Conservation (phyloP, 2,888 invertebrate species). For the Sussaba pulchella region DNA sequence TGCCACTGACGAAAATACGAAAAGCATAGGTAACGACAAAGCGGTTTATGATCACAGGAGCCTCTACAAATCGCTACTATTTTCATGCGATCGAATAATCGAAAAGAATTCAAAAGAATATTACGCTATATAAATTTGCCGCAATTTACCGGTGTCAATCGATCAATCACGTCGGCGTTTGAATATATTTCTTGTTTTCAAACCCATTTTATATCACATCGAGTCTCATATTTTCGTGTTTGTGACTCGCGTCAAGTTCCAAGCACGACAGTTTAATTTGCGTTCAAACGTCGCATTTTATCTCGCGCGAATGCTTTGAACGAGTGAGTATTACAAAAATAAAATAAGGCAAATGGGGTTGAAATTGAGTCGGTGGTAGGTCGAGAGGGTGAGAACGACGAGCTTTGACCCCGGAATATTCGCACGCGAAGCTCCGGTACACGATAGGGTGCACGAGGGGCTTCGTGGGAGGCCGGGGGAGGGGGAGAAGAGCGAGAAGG, state of each 20-base stretch:
- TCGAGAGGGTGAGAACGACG: constrained; percentile 2
- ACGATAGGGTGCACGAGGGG: no score
- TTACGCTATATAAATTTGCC: constrained; percentile 2
- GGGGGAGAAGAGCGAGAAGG: neutral
- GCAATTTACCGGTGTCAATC: constrained; percentile 20
- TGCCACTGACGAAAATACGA: constrained; percentile 51
- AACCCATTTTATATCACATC: neutral
- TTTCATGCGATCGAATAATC: constrained; percentile 37
- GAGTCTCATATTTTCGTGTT: neutral
- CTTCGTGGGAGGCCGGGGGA: neutral
- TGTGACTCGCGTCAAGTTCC: neutral
- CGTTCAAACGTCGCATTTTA: neutral
- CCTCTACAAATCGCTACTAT: constrained; percentile 22
- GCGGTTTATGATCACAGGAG: constrained; percentile 6
- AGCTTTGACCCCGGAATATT: constrained; percentile 20
- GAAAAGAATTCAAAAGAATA: constrained; percentile 16
- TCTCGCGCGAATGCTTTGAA: neutral
- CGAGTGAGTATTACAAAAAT: neutral
- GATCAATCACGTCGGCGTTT: neutral
- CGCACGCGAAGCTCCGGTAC: neutral
- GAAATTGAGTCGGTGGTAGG: constrained; percentile 7
- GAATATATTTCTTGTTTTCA: neutral
- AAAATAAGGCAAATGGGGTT: neutral
- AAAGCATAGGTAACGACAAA: constrained; percentile 29
- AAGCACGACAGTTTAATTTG: neutral